phyloP scores from a whole-genome alignment of 1,140 invertebrate genomes.

The Diachasmimorpha longicaudata region DNA sequence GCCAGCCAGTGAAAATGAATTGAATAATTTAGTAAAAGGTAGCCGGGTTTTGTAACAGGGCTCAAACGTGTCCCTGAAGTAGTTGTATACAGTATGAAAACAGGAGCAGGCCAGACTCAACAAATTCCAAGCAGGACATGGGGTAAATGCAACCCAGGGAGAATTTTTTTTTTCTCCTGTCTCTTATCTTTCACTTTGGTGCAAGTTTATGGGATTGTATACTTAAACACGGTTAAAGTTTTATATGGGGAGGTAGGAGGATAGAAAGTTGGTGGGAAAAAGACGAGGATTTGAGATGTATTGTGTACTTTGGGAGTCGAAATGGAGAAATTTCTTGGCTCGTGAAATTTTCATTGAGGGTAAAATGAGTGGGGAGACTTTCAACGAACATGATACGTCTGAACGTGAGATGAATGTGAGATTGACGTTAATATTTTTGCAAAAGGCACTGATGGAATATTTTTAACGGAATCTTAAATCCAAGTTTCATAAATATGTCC shows the following conservation, averaged over 20 bases:
- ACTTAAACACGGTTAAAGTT: neutral
- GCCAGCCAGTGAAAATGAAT: conserved; percentile 36
- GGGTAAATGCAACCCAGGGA: neutral
- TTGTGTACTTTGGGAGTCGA: neutral
- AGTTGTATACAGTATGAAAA: conserved; percentile 5
- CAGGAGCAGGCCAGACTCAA: neutral
- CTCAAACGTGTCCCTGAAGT: conserved; percentile 32
- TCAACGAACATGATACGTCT: too few species aligned
- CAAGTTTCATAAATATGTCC: too few species aligned
- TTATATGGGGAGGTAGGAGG: too few species aligned
- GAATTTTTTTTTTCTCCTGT: neutral
- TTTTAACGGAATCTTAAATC: too few species aligned
- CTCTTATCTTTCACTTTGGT: neutral
- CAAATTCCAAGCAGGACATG: neutral
- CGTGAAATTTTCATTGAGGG: too few species aligned
- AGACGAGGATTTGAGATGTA: neutral
- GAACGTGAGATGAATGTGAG: too few species aligned
- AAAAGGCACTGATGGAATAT: too few species aligned
- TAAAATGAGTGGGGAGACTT: too few species aligned
- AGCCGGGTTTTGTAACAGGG: conserved; percentile 31
- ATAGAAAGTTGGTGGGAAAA: neutral
- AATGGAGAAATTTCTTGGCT: neutral
- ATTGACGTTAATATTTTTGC: too few species aligned
- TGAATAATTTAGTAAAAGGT: conserved; percentile 44
- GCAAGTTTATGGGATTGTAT: neutral